phyloP scores from a whole-genome alignment of 2,797 vertebrate species.

The Columba guinea region DNA sequence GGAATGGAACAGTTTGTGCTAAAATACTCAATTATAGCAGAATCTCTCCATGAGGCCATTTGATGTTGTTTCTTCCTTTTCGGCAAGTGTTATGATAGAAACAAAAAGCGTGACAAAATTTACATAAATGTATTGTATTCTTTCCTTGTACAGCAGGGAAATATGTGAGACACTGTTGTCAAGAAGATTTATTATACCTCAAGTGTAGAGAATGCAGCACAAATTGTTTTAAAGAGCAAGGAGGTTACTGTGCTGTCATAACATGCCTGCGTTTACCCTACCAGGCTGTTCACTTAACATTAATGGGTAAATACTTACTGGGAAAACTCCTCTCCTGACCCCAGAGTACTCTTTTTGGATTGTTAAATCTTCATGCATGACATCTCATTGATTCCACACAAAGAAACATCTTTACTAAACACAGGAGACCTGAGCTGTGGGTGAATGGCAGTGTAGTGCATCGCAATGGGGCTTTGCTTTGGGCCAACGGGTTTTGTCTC shows the following conservation, averaged over 20 bases:
- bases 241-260: neutral
- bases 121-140: conserved; percentile 1
- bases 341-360: neutral
- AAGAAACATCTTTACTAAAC: neutral
- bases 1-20: neutral
- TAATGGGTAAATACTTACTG: neutral
- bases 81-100: neutral
- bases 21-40: conserved; percentile 16
- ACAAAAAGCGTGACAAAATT: neutral
- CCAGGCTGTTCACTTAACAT: neutral
- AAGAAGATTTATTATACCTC: conserved; percentile 10
- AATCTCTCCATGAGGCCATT: neutral
- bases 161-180: neutral
- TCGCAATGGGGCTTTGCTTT: neutral
- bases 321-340: neutral
- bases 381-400: neutral
- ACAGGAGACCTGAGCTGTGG: neutral
- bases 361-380: neutral
- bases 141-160: neutral
- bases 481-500: neutral
- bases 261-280: neutral
- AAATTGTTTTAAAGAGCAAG: neutral
- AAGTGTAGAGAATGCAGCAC: neutral
- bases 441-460: neutral
- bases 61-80: neutral